Evolutionary conservation across 2,797 vertebrate species (phyloP), one percentile per base, ranked within the genome.

Genomic region (Lutjanus argentimaculatus): DNA sequence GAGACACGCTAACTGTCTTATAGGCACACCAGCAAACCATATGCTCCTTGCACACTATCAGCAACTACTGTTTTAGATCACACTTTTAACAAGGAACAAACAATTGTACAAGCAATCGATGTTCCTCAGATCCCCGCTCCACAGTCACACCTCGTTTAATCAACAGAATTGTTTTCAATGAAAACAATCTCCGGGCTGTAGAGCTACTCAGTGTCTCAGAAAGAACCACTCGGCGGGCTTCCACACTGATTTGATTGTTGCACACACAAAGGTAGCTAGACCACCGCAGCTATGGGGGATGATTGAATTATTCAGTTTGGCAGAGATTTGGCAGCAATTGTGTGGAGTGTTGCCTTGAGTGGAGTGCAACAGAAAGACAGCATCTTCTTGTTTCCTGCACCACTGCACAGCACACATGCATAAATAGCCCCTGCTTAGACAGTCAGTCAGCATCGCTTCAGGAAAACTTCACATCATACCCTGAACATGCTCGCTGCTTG

Each of bases 301-400:
- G 94, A 95, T 95, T 97, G 94, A 97, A 96, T 97, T 96, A 97
- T 97, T 96, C 95, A 95, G 91, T 93, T 94, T 92, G 95, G 88
- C 95, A 95, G 93, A 91, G 93, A 95, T 92, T 96, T 96, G 93
- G 94, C 91, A 94, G 94, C 75, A 93, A 89, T 94, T 95, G 92
- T 89, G 89, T 83, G 85, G 91, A 96, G 96, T 95, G 94, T 93
- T 94, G 93, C 91, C 94, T 96, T 91, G 93, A 95, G 94, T 95
- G 92, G 88, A 93, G 91, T 88, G 93, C 89, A 91, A 92, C 87
- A 89, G 89, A 85, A 89, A 88, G 89, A 93, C 89, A 89, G 89
- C 84, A 89, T 93, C 89, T 93, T 94, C 88, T 92, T 94, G 94
- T 97, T 97, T 97, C 94, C 96, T 96, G 94, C 94, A 94, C 93